Conservation (phyloP, 2,888 invertebrate species). For the Cantharis rufa region DNA sequence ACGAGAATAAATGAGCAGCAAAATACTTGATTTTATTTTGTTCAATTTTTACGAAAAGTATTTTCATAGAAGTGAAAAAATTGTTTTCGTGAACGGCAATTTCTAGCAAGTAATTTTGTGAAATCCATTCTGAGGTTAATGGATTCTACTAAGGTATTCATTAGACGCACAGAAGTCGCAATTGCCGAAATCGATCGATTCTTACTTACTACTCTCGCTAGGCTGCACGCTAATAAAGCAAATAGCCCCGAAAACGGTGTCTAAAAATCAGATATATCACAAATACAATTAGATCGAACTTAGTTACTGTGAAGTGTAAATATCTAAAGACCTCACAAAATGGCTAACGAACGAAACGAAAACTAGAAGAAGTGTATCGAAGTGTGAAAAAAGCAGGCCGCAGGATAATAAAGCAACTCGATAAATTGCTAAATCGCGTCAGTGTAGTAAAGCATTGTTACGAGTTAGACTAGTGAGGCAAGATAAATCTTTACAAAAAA, state of each 20-base stretch:
- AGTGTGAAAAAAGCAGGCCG: slow-evolving; percentile 25
- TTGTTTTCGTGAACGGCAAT: slow-evolving; percentile 8
- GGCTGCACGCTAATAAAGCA: background rate
- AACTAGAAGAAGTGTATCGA: slow-evolving; percentile 23
- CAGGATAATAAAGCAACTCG: slow-evolving; percentile 27
- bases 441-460: slow-evolving; percentile 3
- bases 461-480: background rate
- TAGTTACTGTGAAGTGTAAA: slow-evolving; percentile 11
- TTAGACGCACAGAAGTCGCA: slow-evolving; percentile 10
- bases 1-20: background rate
- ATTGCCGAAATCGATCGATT: background rate
- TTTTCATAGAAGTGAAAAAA: background rate
- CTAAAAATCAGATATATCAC: background rate
- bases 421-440: slow-evolving; percentile 22
- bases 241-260: background rate
- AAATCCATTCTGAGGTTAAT: slow-evolving; percentile 9
- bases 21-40: background rate
- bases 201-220: background rate
- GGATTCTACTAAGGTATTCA: slow-evolving; percentile 8
- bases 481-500: slow-evolving; percentile 3
- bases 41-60: background rate
- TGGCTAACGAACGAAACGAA: slow-evolving; percentile 24
- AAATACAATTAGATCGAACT: background rate
- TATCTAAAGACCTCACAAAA: slow-evolving; percentile 22
- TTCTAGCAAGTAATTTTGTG: slow-evolving; percentile 14